Percentiles rank a stretch among this genome's conserved stretches.
These are phyloP conservation scores for Cheilosia vulpina DNA, from an alignment of 2,888 invertebrate genomes.

Conservation along the genomic window DNA sequence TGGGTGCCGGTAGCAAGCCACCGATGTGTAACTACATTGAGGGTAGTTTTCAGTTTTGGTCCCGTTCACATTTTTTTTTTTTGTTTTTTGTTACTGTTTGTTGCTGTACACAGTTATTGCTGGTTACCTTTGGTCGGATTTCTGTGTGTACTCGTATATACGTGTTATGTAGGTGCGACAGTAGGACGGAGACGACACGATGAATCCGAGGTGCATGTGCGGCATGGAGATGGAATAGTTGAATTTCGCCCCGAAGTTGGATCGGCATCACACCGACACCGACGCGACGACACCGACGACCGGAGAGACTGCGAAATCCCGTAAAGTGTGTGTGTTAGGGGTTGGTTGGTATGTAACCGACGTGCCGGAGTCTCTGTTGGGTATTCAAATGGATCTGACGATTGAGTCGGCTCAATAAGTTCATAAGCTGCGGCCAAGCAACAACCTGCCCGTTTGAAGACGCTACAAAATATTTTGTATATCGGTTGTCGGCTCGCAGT, in stretches of 20 bases:
- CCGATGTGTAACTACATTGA: conserved; percentile 56
- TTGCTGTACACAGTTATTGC: conserved; percentile 70
- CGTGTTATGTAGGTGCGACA: conserved; percentile 43
- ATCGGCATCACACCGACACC: conserved; percentile 31
- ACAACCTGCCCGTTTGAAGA: conserved; percentile 64
- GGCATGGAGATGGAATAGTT: conserved; percentile 58
- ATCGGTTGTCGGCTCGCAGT: conserved; percentile 38
- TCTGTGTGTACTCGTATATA: conserved; percentile 42
- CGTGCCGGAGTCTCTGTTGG: conserved; percentile 69
- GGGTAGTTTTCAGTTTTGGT: conserved; percentile 72
- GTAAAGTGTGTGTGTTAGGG: conserved; percentile 63
- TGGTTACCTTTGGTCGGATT: conserved; percentile 67
- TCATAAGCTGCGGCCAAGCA: conserved; percentile 68
- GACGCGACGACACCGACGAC: conserved; percentile 18
- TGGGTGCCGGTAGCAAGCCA: conserved; percentile 28
- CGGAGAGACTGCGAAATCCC: conserved; percentile 37
- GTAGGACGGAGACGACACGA: conserved; percentile 61
- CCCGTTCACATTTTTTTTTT: conserved; percentile 37
- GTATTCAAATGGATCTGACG: conserved; percentile 74
- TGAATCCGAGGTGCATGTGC: conserved; percentile 58
- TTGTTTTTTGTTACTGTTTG: conserved; percentile 36
- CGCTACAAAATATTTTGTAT: conserved; percentile 42
- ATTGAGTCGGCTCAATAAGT: conserved; percentile 72
- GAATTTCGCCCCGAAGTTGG: conserved; percentile 55
- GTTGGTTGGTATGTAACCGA: conserved; percentile 48